These are phyloP conservation scores for Steinernema khuongi DNA, from an alignment of 1,140 invertebrate species.

Conservation along the genomic window DNA sequence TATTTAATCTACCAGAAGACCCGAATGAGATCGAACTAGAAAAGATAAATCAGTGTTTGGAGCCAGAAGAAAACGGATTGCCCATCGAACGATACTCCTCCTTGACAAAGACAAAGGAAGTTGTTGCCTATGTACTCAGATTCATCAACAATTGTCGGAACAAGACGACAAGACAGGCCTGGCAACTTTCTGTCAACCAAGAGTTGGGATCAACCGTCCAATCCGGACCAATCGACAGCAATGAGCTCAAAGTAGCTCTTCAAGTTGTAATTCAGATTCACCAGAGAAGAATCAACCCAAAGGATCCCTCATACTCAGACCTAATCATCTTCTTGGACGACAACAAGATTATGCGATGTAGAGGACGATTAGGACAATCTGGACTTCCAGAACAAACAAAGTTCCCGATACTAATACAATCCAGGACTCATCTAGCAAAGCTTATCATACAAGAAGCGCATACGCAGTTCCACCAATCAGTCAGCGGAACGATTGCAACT, in stretches of 20 bases:
- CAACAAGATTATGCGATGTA: conserved; percentile 2
- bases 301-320: conserved; percentile 1
- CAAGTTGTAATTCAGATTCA: neutral
- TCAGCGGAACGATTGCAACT: neutral
- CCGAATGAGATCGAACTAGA: neutral
- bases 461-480: neutral
- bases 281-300: conserved; percentile 3
- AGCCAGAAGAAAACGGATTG: neutral
- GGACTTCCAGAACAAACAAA: conserved; percentile 13
- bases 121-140: neutral
- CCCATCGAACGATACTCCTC: neutral
- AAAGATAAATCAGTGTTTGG: neutral
- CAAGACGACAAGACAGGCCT: neutral
- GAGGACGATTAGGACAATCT: conserved; percentile 10
- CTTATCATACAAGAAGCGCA: conserved; percentile 24
- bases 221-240: neutral
- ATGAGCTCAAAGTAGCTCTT: neutral
- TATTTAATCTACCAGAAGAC: neutral
- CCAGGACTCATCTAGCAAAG: neutral
- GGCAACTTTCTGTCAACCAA: neutral
- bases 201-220: neutral
- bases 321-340: neutral
- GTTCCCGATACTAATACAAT: conserved; percentile 16
- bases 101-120: neutral
- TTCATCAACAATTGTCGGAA: neutral